Percentiles rank a stretch among this genome's conserved stretches.
phyloP scores from a whole-genome alignment of 2,888 invertebrate genomes.

The Dioctria rufipes region DNA sequence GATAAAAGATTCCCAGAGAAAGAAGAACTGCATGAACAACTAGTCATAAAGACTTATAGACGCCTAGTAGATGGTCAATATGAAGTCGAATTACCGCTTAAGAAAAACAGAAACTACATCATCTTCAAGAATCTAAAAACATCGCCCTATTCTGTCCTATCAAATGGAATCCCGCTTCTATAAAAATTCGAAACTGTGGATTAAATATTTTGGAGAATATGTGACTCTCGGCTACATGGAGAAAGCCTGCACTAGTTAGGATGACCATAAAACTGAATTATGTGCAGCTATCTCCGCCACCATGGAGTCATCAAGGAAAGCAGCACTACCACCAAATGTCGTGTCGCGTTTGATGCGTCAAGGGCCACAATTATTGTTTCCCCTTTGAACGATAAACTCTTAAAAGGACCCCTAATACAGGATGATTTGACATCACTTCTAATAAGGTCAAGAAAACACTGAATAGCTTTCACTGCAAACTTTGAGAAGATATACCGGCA shows the following conservation, averaged over 20 bases:
- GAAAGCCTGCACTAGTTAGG: conserved; percentile 1
- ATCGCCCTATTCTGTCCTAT: not conserved
- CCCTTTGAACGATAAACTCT: conserved; percentile 49
- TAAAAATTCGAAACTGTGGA: not conserved
- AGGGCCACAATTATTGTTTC: not conserved
- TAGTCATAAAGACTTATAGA: not conserved
- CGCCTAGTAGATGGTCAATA: not conserved
- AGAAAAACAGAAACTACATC: not conserved
- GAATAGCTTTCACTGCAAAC: too few species aligned
- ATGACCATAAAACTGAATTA: not conserved
- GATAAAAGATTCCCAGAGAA: too few species aligned
- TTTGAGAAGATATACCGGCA: too few species aligned
- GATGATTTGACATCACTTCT: too few species aligned
- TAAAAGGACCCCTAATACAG: conserved; percentile 53
- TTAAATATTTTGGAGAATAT: conserved; percentile 60
- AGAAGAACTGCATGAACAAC: too few species aligned
- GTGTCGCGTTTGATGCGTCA: conserved; percentile 50
- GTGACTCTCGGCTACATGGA: not conserved
- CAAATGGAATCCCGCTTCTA: conserved; percentile 13
- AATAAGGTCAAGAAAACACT: too few species aligned
- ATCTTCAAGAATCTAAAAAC: not conserved
- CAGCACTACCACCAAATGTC: conserved; percentile 25
- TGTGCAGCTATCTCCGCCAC: conserved; percentile 25
- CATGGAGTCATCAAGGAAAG: too few species aligned
- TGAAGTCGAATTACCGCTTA: not conserved